Conservation (phyloP, 2,888 invertebrate species). For the Caradrina clavipalpis region DNA sequence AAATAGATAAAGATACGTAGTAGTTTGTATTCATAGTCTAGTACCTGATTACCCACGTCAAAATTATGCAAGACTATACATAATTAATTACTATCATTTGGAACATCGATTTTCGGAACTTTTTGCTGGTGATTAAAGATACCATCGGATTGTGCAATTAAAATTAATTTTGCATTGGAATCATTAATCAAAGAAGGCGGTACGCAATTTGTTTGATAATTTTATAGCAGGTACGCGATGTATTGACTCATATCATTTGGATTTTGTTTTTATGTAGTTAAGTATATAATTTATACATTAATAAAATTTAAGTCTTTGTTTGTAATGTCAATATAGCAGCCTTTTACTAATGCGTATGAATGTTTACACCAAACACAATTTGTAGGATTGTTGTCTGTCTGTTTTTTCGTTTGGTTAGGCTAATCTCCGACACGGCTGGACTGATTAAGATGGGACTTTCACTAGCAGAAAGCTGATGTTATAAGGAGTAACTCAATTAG, state of each 20-base stretch:
- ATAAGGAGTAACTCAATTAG: too few relatives aligned
- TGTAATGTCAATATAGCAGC: too few relatives aligned
- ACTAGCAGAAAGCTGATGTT: too few relatives aligned
- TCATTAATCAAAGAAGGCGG: constrained; percentile 50
- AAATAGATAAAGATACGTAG: constrained; percentile 46
- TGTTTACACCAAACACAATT: too few relatives aligned
- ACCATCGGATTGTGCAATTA: constrained; percentile 33
- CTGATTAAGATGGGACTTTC: too few relatives aligned
- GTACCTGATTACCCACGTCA: constrained; percentile 1
- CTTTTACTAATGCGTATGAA: too few relatives aligned
- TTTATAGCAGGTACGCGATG: constrained; percentile 12
- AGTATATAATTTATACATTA: too few relatives aligned
- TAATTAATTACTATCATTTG: constrained; percentile 51
- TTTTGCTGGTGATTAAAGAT: constrained; percentile 41
- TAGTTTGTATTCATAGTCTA: constrained; percentile 15
- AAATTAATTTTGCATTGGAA: constrained; percentile 44
- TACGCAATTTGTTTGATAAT: constrained; percentile 33
- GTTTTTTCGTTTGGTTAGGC: too few relatives aligned
- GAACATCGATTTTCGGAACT: constrained; percentile 46
- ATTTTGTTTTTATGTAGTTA: neutral
- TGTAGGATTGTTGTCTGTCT: too few relatives aligned
- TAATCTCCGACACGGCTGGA: too few relatives aligned
- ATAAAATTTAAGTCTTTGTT: too few relatives aligned
- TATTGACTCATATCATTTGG: constrained; percentile 2
- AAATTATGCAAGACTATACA: constrained; percentile 36